Evolutionary conservation across 1,140 invertebrate genomes (phyloP).

Genomic region (Diorhabda carinulata): DNA sequence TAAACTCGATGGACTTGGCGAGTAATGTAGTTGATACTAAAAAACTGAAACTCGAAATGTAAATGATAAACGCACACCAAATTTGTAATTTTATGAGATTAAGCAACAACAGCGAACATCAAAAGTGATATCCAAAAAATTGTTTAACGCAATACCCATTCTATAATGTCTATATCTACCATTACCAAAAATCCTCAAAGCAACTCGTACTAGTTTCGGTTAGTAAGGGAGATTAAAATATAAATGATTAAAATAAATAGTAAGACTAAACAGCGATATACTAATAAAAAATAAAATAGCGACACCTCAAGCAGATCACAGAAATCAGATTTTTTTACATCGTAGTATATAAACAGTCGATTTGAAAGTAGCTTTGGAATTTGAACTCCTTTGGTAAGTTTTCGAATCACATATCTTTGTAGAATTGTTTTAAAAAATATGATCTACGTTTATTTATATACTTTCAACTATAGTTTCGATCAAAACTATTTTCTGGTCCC

Average conservation of each 20-base stretch:
- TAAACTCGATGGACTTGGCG: too few species aligned
- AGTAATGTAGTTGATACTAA: too few species aligned
- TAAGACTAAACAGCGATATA: neutral
- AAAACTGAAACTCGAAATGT: too few species aligned
- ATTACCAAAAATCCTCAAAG: conserved; percentile 6
- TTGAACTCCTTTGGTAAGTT: too few species aligned
- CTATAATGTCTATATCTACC: neutral
- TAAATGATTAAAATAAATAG: conserved; percentile 4
- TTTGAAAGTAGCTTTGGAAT: too few species aligned
- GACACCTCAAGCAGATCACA: neutral
- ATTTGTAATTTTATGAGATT: neutral
- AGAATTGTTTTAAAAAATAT: too few species aligned
- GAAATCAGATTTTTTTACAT: neutral
- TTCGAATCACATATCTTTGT: too few species aligned
- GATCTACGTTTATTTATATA: too few species aligned
- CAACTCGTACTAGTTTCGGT: conserved; percentile 6
- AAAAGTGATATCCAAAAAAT: neutral
- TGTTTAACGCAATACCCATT: neutral
- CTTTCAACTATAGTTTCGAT: too few species aligned
- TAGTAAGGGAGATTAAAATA: conserved; percentile 6
- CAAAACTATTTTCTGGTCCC: too few species aligned
- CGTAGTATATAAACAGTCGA: too few species aligned
- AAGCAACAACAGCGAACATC: neutral
- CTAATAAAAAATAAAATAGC: conserved; percentile 1
- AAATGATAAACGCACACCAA: neutral